Conservation (phyloP, 2,888 invertebrate genomes). For the Seira musarum region DNA sequence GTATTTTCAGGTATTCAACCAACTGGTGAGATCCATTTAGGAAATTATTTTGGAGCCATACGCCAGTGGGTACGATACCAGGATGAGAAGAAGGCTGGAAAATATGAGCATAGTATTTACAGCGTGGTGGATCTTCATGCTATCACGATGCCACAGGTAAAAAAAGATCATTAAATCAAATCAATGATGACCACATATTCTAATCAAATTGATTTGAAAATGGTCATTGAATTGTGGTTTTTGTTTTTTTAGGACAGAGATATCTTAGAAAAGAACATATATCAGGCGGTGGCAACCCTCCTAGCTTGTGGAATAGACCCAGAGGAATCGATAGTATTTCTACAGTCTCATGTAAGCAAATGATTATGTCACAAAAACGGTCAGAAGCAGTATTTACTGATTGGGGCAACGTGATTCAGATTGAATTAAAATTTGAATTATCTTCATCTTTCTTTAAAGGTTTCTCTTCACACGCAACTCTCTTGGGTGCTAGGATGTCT, state of each 20-base stretch:
- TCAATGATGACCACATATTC: background rate
- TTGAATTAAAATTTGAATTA: conserved; percentile 11
- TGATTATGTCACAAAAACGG: no score
- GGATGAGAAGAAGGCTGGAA: conserved; percentile 74
- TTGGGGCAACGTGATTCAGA: background rate
- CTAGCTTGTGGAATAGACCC: conserved; percentile 94
- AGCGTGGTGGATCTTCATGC: conserved; percentile 96
- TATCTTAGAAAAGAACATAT: conserved; percentile 78
- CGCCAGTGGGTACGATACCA: conserved; percentile 89
- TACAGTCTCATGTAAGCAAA: conserved; percentile 83
- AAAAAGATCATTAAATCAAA: background rate
- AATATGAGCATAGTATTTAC: conserved; percentile 79
- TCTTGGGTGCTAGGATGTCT: conserved; percentile 90
- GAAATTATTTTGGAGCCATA: conserved; percentile 97
- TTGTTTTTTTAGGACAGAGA: conserved; percentile 76
- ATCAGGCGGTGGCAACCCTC: conserved; percentile 86
- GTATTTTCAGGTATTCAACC: conserved; percentile 97
- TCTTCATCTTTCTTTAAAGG: conserved; percentile 70
- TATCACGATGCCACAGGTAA: conserved; percentile 86
- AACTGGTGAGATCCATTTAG: conserved; percentile 93
- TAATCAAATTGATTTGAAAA: background rate
- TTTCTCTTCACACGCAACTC: conserved; percentile 88
- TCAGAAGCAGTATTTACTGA: background rate
- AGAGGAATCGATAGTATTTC: conserved; percentile 84
- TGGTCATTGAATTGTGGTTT: background rate